Base-by-base conservation (phyloP, 1,140 invertebrate species). In the Cyphomyrmex costatus region DNA sequence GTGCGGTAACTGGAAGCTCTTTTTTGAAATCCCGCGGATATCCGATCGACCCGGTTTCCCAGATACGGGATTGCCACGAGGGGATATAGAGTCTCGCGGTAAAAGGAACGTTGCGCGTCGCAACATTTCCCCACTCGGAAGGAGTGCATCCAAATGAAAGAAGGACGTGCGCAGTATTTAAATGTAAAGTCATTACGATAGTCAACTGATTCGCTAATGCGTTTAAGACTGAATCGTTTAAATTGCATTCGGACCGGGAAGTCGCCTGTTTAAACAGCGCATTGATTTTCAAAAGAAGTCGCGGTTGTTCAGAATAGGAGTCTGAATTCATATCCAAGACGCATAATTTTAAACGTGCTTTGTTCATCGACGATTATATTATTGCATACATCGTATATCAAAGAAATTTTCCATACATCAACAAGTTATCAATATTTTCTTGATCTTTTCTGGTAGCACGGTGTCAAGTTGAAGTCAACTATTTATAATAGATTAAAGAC, bases 121-220 rank as follows among this genome's bases (percentile, higher is more conserved):
- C 16, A 8, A 19, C 2, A 24, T 14, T 42, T 66, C 16, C 21
- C 14, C 12, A n/a, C 1, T n/a, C 36, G n/a, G n/a, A 68, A 68
- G 10, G 6, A 68, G 21, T 21, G 36, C 36, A n/a, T n/a, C 12
- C 14, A n/a, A 33, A 30, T 16, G 42, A 12, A n/a, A 6, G 65
- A 49, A 33, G 30, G 21, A 63, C 73, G 88, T 70, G 71, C 33
- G 12, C 19, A 12, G 83, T n/a, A 30, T 73, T 61, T 5, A 56
- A 86, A 86, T 66, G 27, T 7, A 3, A 68, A 27, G 14, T 58
- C 60, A 27, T 19, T 10, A 27, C 60, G 58, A 42, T 27, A 3
- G 21, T 73, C 60, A 88, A 83, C 56, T 65, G 85, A 86, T 46
- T 86, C 73, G 60, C 46, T 85, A 85, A 85, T 85, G 49, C 30